Base-by-base conservation (phyloP, 2,113 vertebrate species). In the Hucho hucho region DNA sequence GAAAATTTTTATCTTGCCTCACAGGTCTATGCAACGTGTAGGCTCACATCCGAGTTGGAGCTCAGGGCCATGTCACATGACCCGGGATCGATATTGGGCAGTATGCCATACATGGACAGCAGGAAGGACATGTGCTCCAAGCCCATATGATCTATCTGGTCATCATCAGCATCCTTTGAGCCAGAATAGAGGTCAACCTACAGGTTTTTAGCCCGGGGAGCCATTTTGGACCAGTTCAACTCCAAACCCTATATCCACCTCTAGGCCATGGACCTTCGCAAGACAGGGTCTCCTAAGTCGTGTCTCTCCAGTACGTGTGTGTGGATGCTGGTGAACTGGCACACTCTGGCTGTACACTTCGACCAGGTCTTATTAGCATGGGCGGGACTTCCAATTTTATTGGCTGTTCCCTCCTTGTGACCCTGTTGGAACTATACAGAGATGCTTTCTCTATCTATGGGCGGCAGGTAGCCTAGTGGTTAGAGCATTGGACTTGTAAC, bases 321-420 rank as follows among this genome's bases (percentile, higher is more conserved):
- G 72, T 75, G 80, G 58, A 94, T 79, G 77, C 79, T 91, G 61
- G 89, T 89, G 75, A 93, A 93, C 58, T 86, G 85, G 69, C 91
- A 94, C 24, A 93, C 70, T 24, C 89, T 90, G 49, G 24, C 87
- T 81, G 43, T 80, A 85, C 0, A 88, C 49, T 78, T 94, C 85
- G 29, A 93, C 76, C 25, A 93, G 81, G 77, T 95, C 79, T 77
- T 94, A 37, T 37, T 37, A 37, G 32, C 32, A 37, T 7, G 32
- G 32, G 6, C 32, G 5, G 29, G 29, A 32, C 29, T 32, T 32
- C 29, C 29, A 32, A 32, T 32, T 32, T 6, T 32, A 32, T 32
- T 32, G n/a, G n/a, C n/a, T n/a, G n/a, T n/a, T n/a, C n/a, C n/a
- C n/a, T n/a, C n/a, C n/a, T n/a, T n/a, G n/a, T n/a, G n/a, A n/a